A percentile compares a stretch with the other conserved stretches of the same genome.
phyloP scores from a whole-genome alignment of 37 sponge, comb jelly and placozoan species.

The Hormiphora californensis region DNA sequence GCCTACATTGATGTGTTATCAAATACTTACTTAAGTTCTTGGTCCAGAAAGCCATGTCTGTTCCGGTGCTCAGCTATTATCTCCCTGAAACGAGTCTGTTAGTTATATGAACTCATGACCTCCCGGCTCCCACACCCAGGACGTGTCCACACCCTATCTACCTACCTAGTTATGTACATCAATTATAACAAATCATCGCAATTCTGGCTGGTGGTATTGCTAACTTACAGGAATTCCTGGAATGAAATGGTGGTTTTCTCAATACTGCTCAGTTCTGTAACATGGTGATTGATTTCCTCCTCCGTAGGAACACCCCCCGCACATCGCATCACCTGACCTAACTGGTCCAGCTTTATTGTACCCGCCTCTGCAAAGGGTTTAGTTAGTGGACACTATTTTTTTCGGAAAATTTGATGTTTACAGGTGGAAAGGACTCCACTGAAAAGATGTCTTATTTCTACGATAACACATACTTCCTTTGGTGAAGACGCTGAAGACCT shows the following conservation, averaged over 20 bases:
- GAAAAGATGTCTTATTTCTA: background rate
- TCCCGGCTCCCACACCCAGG: too few relatives aligned
- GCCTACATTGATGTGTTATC: too few relatives aligned
- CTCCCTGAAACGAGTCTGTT: conserved; percentile 52
- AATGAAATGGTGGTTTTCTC: conserved; percentile 28
- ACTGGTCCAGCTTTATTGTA: conserved; percentile 31
- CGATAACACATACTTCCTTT: conserved; percentile 32
- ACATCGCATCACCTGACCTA: background rate
- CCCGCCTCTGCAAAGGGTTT: conserved; percentile 7
- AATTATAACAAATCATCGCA: too few relatives aligned
- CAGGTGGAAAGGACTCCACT: background rate
- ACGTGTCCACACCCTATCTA: too few relatives aligned
- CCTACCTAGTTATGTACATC: too few relatives aligned
- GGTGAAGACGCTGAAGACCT: conserved; percentile 13
- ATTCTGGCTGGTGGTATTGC: too few relatives aligned
- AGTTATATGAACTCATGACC: too few relatives aligned
- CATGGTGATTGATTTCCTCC: background rate
- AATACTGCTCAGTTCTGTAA: conserved; percentile 12
- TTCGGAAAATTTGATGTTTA: too few relatives aligned
- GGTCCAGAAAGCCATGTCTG: conserved; percentile 44
- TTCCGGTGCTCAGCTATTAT: conserved; percentile 38
- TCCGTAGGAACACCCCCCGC: conserved; percentile 38
- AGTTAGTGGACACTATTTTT: too few relatives aligned
- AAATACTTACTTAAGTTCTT: conserved; percentile 25
- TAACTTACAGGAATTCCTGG: conserved; percentile 15